phyloP scores from a whole-genome alignment of 1,140 invertebrate species.

The Arion vulgaris region DNA sequence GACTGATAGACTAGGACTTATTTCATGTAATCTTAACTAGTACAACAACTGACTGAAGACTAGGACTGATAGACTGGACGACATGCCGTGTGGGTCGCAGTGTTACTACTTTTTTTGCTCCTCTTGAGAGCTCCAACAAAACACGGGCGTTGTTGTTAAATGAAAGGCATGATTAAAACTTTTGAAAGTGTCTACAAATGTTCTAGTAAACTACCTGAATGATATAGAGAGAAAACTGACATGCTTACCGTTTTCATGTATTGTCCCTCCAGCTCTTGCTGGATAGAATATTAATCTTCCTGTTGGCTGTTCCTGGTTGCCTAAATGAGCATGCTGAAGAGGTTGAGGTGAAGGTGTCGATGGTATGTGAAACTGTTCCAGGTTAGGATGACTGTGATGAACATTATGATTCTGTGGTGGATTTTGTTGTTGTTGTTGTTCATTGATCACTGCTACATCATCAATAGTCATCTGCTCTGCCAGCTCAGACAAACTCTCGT shows the following conservation, averaged over 20 bases:
- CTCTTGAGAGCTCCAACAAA: no score
- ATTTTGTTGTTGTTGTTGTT: conserved; percentile 44
- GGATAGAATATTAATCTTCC: neutral
- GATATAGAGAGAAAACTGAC: neutral
- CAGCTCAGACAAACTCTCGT: conserved; percentile 74
- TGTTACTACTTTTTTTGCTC: no score
- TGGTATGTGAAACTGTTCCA: conserved; percentile 1
- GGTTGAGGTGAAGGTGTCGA: neutral
- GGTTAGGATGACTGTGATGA: conserved; percentile 4
- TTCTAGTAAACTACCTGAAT: neutral
- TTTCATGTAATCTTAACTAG: no score
- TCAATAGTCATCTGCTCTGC: conserved; percentile 74
- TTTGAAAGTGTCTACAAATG: no score
- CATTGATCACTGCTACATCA: conserved; percentile 69
- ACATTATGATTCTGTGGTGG: neutral
- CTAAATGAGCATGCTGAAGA: neutral
- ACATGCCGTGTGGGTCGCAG: no score
- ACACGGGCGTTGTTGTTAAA: no score
- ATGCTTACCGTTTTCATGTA: neutral
- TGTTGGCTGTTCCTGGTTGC: neutral
- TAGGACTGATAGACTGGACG: no score
- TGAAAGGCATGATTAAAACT: no score
- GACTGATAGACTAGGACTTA: no score
- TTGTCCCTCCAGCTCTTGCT: neutral
- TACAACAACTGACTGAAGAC: no score